These are phyloP conservation scores for Aurelia aurita complex sp. Pacific DNA, from an alignment of 30 jellyfish, hydroid and myxozoan genomes.

Conservation along the genomic window DNA sequence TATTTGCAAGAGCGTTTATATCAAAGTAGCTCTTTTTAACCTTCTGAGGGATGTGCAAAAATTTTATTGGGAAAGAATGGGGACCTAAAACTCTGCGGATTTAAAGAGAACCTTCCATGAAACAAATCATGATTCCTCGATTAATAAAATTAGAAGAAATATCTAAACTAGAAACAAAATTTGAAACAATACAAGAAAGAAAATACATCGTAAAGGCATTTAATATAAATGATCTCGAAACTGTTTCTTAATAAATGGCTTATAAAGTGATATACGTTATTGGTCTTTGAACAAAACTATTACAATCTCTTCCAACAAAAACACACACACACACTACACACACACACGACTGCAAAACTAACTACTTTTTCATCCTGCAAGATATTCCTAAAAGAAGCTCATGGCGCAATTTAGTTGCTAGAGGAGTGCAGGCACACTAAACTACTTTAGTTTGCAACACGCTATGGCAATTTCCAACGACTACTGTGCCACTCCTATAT, in stretches of 20 bases:
- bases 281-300: constrained; percentile 14
- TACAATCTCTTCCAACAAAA: neutral
- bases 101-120: neutral
- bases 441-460: too few relatives aligned
- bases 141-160: neutral
- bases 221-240: neutral
- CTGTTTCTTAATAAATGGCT: neutral
- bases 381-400: too few relatives aligned
- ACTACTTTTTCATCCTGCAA: too few relatives aligned
- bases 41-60: neutral
- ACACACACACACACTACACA: too few relatives aligned
- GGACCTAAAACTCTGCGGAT: neutral
- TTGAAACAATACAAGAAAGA: neutral
- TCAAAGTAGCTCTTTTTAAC: neutral
- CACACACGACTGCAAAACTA: too few relatives aligned
- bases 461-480: too few relatives aligned
- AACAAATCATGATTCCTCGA: neutral
- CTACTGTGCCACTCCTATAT: too few relatives aligned
- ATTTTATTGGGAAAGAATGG: neutral
- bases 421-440: too few relatives aligned
- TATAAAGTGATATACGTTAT: neutral
- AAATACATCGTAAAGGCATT: neutral
- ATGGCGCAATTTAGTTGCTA: too few relatives aligned
- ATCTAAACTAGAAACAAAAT: neutral
- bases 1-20: neutral